Evolutionary conservation across 2,888 invertebrate genomes (phyloP), one percentile per base, ranked within the genome.

Genomic region (Calliopum simillimum): DNA sequence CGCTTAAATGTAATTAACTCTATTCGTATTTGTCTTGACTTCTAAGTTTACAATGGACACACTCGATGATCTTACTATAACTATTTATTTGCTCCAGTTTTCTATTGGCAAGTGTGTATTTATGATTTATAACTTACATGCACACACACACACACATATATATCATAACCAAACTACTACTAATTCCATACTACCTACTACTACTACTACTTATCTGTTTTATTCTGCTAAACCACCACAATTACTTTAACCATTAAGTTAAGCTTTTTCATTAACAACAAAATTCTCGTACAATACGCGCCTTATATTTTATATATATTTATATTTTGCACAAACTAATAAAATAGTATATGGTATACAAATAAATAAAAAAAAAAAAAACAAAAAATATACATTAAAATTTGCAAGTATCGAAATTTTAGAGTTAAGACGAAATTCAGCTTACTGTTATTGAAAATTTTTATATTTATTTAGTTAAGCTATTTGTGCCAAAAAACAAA

Each of bases 381-480:
- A 11, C 14, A 33, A 64, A n/a, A n/a, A n/a, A n/a, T n/a, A n/a
- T n/a, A n/a, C n/a, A n/a, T 71, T 16, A 66, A 70, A 73, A 12
- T 56, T 23, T n/a, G 6, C 14, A 56, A 21, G 25, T 67, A 56
- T 47, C 67, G 41, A 68, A 71, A 71, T 68, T 64, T n/a, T 68
- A 63, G 62, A 13, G 43, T 43, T 68, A 67, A 67, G 62, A 41
- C 19, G 23, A 70, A 65, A 55, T 63, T 21, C n/a, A 13, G 65
- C 59, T 61, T 16, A 56, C 46, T 64, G 46, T 61, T 61, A 69
- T 58, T 69, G 69, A 67, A 68, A 63, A 51, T 56, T 49, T 44
- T 53, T 70, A 59, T 53, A 66, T 67, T 66, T 71, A 62, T 61
- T 58, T 19, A 25, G 46, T 69, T 67, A 69, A 72, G 66, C 46